Evolutionary conservation across 2,797 vertebrate species (phyloP), one percentile per base, ranked within the genome.

Genomic region (Tenualosa thibaudeaui): DNA sequence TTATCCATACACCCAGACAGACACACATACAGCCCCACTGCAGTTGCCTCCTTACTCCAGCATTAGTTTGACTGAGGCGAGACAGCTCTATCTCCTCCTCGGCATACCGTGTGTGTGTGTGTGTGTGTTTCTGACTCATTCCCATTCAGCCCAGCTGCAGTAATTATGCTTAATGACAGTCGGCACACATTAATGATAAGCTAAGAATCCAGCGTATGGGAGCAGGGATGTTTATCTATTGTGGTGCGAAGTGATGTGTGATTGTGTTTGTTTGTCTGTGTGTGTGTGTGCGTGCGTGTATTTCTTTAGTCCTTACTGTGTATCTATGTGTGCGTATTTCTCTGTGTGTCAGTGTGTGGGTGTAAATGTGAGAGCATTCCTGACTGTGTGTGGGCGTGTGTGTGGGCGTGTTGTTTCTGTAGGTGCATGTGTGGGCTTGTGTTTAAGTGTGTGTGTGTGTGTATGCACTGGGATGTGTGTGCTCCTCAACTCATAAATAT

Each of bases 111-210:
- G 83, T 83, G 56, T 82, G 71, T 86, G 83, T 86, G 84, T n/a
- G 13, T 40, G 68, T 78, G 17, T 12, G 5, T 43, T 40, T 22
- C 82, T 12, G 10, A 85, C 24, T 85, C n/a, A 46, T 82, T 86
- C 78, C 75, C 89, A 86, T 87, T 90, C 84, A 51, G 83, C 86
- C 84, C 88, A 86, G 89, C 90, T 88, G 87, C 84, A 82, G 89
- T 91, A 91, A 92, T 93, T 90, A 91, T 62, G 89, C 84, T 89
- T 90, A 92, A 93, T 92, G 89, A 90, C 86, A 91, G 83, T 86
- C 53, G 84, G 22, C 85, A 86, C 87, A 88, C 86, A 89, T 87
- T 89, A 87, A 91, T 90, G 89, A 89, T 82, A 89, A 89, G 15
- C 49, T 82, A 22, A 6, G 81, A 62, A 71, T 82, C 49, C 49